Base-by-base conservation (phyloP, 2,888 invertebrate species). In the Drosophila kuntzei region DNA sequence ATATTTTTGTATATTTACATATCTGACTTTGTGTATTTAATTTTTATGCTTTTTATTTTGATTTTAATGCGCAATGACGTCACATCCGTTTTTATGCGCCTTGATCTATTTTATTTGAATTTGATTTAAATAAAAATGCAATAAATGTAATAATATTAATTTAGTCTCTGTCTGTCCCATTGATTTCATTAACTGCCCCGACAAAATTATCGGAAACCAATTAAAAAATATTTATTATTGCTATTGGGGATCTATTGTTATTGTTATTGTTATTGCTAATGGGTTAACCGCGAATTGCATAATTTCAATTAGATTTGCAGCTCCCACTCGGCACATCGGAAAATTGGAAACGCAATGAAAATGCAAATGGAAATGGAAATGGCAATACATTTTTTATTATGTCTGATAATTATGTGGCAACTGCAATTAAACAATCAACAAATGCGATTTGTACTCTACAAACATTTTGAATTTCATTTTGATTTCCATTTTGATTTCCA, bases 201-300 rank as follows among this genome's bases (percentile, higher is more conserved):
- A 53, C 58, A 39, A 59, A 67, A 64, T 71, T 53, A 76, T 74
- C 67, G 67, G 51, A 87, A 84, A 83, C 67, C 87, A 83, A 87
- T 83, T 87, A 80, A 84, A 83, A 74, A 68, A 68, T 71, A 85
- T 83, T 49, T 49, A 29, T 36, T 4, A 29, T 11, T 32, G 16
- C 37, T 39, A 22, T 20, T 57, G 41, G 32, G 27, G 11, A 14
- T 46, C 44, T 22, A 18, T 39, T 29, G 29, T 44, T 57, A 32
- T 54, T 37, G 27, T n/a, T n/a, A n/a, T n/a, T n/a, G n/a, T n/a
- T 16, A 34, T 63, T 73, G 41, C 5, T 8, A 50, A 22, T 47
- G 58, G 53, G 54, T 39, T 51, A 53, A 63, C 76, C 78, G 49
- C 66, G 70, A 77, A 63, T 73, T 73, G 74, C 66, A 78, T 66